phyloP scores from a whole-genome alignment of 2,113 vertebrate species.

The Melanocharis versteri region DNA sequence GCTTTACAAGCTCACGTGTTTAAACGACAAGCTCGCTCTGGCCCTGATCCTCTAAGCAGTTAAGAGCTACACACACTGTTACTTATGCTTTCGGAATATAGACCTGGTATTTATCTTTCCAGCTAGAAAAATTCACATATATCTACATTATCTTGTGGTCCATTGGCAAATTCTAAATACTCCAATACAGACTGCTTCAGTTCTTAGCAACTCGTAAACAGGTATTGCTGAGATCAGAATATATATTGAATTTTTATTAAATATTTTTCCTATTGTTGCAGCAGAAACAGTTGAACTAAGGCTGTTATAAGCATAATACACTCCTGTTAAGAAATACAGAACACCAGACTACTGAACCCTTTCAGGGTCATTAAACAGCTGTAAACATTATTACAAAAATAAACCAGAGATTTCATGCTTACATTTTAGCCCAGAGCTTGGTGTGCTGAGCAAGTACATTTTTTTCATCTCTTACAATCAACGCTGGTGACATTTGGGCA shows the following conservation, averaged over 20 bases:
- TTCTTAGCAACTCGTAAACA: not conserved
- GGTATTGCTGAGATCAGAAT: slow-evolving; percentile 4
- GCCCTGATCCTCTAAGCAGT: slow-evolving; percentile 55
- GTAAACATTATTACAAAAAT: slow-evolving; percentile 87
- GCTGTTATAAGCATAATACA: slow-evolving; percentile 75
- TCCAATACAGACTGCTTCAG: not conserved
- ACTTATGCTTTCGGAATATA: slow-evolving; percentile 33
- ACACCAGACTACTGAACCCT: slow-evolving; percentile 80
- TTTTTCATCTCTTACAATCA: slow-evolving; percentile 80
- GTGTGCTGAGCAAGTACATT: slow-evolving; percentile 80
- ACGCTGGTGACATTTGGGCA: slow-evolving; percentile 79
- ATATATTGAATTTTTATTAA: slow-evolving; percentile 67
- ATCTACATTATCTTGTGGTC: not conserved
- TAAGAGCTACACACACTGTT: not conserved
- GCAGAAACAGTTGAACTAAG: slow-evolving; percentile 70
- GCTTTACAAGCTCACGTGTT: slow-evolving; percentile 32
- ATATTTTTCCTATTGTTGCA: slow-evolving; percentile 58
- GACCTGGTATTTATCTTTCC: not conserved
- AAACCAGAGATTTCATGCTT: slow-evolving; percentile 85
- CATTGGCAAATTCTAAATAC: not conserved
- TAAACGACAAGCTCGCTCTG: not conserved
- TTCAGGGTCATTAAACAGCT: slow-evolving; percentile 86
- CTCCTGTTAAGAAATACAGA: slow-evolving; percentile 77
- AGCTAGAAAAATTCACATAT: not conserved
- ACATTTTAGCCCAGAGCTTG: slow-evolving; percentile 83